phyloP scores from a whole-genome alignment of 2,797 vertebrate species.

The Pipistrellus pygmaeus region DNA sequence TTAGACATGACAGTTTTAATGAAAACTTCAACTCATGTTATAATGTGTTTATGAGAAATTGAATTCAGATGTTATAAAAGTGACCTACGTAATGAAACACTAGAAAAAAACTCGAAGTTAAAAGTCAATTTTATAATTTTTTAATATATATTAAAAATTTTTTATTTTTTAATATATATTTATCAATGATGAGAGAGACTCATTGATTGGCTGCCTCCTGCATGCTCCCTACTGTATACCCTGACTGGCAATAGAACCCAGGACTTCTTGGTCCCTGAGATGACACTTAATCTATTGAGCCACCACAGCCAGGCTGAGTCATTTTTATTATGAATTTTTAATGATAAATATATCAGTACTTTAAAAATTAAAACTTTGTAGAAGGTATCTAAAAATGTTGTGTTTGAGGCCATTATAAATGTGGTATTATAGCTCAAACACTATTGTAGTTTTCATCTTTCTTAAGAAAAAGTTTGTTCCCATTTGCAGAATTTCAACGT shows the following conservation, averaged over 20 bases:
- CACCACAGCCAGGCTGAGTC: not conserved
- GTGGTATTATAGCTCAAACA: not conserved
- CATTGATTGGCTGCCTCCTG: too few relatives aligned
- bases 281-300: too few relatives aligned
- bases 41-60: conserved; percentile 25
- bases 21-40: not conserved
- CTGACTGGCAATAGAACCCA: too few relatives aligned
- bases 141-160: too few relatives aligned
- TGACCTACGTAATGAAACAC: not conserved
- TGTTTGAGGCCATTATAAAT: conserved; percentile 21
- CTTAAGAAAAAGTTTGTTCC: conserved; percentile 3
- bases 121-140: not conserved
- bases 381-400: not conserved
- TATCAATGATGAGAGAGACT: too few relatives aligned
- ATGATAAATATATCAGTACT: not conserved
- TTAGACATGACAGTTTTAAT: not conserved
- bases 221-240: too few relatives aligned
- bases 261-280: too few relatives aligned
- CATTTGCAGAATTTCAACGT: conserved; percentile 14
- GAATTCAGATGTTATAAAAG: conserved; percentile 31
- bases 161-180: too few relatives aligned
- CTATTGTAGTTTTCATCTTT: not conserved
- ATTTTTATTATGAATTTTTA: conserved; percentile 13
- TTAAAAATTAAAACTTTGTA: not conserved
- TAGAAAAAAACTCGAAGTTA: conserved; percentile 39